Conservation (phyloP, 2,797 vertebrate genomes). For the Chloroceryle amazona region DNA sequence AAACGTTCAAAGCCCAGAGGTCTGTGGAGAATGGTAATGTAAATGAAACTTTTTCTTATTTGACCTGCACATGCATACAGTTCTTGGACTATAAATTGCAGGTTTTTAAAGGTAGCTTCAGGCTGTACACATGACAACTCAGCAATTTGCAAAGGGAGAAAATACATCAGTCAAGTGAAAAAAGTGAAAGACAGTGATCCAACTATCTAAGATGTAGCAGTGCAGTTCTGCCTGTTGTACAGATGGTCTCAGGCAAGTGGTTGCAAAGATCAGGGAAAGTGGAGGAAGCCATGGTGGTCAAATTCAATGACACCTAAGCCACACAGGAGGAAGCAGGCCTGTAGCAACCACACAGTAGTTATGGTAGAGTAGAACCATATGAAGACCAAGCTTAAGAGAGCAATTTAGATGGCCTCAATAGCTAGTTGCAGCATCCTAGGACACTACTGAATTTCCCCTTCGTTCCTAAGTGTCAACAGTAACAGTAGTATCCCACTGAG, state of each 20-base stretch:
- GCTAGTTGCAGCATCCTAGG: background rate
- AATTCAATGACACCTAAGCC: background rate
- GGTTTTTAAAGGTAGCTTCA: background rate
- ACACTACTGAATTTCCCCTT: background rate
- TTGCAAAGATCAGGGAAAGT: background rate
- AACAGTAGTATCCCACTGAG: background rate
- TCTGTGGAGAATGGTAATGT: background rate
- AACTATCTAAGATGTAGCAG: background rate
- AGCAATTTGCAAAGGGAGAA: background rate
- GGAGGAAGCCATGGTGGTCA: background rate
- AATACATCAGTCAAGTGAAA: background rate
- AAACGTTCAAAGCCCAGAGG: background rate
- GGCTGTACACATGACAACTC: background rate
- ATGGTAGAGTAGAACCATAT: background rate
- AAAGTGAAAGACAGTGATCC: background rate
- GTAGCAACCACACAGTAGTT: rapidly evolving
- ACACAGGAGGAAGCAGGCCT: background rate
- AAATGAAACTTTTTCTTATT: background rate
- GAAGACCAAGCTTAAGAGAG: background rate
- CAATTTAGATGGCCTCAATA: background rate
- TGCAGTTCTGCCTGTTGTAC: background rate
- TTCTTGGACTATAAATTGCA: background rate
- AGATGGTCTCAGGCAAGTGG: background rate
- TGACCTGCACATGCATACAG: background rate
- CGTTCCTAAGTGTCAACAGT: background rate